Base-by-base conservation (phyloP, 2,797 vertebrate species). In the Centroberyx gerrardi region DNA sequence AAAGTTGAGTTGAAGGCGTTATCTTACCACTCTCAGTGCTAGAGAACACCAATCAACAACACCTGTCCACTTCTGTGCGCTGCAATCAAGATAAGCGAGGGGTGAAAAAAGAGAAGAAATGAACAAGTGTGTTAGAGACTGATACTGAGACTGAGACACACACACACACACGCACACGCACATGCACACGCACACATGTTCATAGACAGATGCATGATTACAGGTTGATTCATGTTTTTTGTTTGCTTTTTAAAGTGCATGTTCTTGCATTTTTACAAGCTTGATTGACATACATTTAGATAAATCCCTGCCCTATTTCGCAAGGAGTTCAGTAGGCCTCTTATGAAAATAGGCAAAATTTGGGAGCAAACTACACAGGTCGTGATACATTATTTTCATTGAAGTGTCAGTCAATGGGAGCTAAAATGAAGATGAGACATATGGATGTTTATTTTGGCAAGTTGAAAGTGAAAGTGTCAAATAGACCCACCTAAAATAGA, bases 21-120 rank as follows among this genome's bases (percentile, higher is more conserved):
- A 73, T 52, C 85, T 90, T 90, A 85, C 88, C 81, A 60, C 86
- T 79, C 64, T 81, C 58, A 2, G 74, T 44, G 80, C 68, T 68
- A 79, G 75, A 78, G 84, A 86, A 81, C 61, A 83, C 82, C 77
- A 85, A 73, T 62, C 68, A 63, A 71, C 74, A 89, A 83, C 91
- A 93, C 92, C 89, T 91, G 92, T 90, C 90, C 59, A 80, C 81
- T 77, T 68, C 86, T 79, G 68, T 72, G 73, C 72, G 31, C 68
- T 10, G 28, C 88, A 80, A 87, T 87, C 85, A 74, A 92, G 88
- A 92, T 90, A 87, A 90, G 83, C 14, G 36, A 55, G 73, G 85
- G 64, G 81, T 79, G 86, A 71, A 63, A 85, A 88, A 80, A 76
- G 83, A 88, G 59, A 64, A 77, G 62, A 87, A 80, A 74, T 62